Conservation (phyloP, 2,113 vertebrate species). For the Bambusicola thoracicus region DNA sequence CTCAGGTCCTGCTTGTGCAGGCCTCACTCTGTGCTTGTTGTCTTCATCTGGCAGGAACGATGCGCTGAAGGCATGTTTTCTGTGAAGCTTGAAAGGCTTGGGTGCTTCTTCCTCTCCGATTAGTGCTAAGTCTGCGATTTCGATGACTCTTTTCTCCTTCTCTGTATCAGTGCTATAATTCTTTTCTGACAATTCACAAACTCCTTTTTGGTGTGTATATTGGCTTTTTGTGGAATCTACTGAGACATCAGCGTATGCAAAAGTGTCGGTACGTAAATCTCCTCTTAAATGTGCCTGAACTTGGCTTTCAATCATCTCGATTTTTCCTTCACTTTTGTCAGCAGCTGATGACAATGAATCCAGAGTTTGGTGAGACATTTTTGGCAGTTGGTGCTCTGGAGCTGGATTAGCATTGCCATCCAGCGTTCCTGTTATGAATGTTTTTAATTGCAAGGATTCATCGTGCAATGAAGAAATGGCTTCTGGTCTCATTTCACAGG, state of each 20-base stretch:
- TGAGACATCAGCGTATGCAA: constrained; percentile 2
- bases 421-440: constrained; percentile 5
- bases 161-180: background rate
- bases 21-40: background rate
- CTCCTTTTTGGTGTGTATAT: background rate
- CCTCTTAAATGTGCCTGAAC: constrained; percentile 39
- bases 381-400: background rate
- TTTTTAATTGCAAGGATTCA: constrained; percentile 40
- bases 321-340: constrained; percentile 53
- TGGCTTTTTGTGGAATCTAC: constrained; percentile 12
- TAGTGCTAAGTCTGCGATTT: constrained; percentile 43
- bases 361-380: constrained; percentile 24
- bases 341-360: constrained; percentile 16
- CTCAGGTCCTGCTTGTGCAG: background rate
- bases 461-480: background rate
- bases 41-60: background rate
- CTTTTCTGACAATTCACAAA: constrained; percentile 28
- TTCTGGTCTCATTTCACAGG: background rate
- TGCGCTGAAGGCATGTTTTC: background rate
- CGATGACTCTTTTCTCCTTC: constrained; percentile 54
- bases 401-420: constrained; percentile 78
- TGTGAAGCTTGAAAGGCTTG: background rate
- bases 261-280: constrained; percentile 22
- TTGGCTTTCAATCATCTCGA: constrained; percentile 40
- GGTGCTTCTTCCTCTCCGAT: constrained; percentile 42